Evolutionary conservation across 2,888 invertebrate species (phyloP), one percentile per base, ranked within the genome.

Genomic region (Hydrotaea diabolus): DNA sequence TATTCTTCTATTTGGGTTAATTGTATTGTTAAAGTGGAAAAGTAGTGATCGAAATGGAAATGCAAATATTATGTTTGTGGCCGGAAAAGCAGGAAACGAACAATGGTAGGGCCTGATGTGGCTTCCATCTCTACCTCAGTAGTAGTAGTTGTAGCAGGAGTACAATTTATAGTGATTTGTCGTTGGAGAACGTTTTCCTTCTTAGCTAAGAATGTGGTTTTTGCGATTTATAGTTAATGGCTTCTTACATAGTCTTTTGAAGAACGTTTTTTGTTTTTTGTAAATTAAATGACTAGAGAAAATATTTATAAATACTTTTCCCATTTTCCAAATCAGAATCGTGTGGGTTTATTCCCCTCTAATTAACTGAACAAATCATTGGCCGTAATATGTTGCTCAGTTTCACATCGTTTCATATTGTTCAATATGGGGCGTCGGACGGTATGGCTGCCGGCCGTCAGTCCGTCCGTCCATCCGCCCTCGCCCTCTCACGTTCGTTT

Each of bases 1-100:
- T 23, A 46, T 46, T 21, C 69, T 2, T 46, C 3, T 69, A 85
- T 85, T 85, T 85, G 79, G 85, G 85, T 85, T 85, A 85, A 85
- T 80, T 82, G 82, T 77, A 59, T 46, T 59, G 74, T 62, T 74
- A 62, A 74, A 62, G 31, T 46, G 46, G 39, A 8, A 39, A 36
- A 36, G 8, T 13, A 26, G 23, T 59, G 8, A n/a, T 49, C 49
- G 49, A 49, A 49, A 49, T 49, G 49, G 8, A 49, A 49, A 49
- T 49, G 49, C 49, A 49, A 49, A 49, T 49, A n/a, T 49, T 39
- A 39, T 39, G 39, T 39, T 39, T 39, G 39, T 39, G 7, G 39
- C 39, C 39, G 39, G 39, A 39, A 39, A 39, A 31, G 3, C 3
- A 7, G 31, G 31, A 31, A 31, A 31, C 31, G 31, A 31, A 31